Percentiles rank a stretch among this genome's conserved stretches.
These are phyloP conservation scores for Darevskia mixta DNA, from an alignment of 2,797 vertebrate genomes.

Conservation along the genomic window DNA sequence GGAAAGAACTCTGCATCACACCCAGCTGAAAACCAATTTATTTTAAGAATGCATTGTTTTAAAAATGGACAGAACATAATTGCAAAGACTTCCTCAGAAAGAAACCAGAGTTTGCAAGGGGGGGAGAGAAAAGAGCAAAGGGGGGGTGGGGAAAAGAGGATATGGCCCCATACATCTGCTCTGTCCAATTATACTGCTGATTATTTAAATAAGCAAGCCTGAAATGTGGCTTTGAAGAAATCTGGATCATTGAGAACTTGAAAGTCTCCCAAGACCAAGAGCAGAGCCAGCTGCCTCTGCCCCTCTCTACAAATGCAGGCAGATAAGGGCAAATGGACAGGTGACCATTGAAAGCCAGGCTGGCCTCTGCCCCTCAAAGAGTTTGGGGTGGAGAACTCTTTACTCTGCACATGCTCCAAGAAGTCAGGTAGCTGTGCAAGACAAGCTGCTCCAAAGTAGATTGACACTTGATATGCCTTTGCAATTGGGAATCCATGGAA, in stretches of 20 bases:
- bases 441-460: background rate
- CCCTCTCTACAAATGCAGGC: background rate
- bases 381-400: background rate
- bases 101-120: background rate
- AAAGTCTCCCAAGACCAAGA: background rate
- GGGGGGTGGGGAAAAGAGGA: background rate
- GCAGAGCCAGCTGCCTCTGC: no score
- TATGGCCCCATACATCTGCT: background rate
- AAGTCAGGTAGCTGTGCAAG: background rate
- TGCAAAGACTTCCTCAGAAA: slow-evolving; percentile 14
- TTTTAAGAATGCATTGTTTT: slow-evolving; percentile 40
- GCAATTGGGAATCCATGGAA: background rate
- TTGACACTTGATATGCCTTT: background rate
- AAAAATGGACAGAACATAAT: slow-evolving; percentile 34
- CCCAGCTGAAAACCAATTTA: slow-evolving; percentile 40
- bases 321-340: background rate
- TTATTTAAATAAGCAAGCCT: background rate
- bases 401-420: background rate
- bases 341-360: background rate
- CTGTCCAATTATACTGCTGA: background rate
- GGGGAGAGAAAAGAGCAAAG: no score
- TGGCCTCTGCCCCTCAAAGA: background rate
- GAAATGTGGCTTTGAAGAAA: background rate
- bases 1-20: background rate
- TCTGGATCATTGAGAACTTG: background rate